phyloP scores from a whole-genome alignment of 1,140 invertebrate species.

The Pseudobourletiella spinata region DNA sequence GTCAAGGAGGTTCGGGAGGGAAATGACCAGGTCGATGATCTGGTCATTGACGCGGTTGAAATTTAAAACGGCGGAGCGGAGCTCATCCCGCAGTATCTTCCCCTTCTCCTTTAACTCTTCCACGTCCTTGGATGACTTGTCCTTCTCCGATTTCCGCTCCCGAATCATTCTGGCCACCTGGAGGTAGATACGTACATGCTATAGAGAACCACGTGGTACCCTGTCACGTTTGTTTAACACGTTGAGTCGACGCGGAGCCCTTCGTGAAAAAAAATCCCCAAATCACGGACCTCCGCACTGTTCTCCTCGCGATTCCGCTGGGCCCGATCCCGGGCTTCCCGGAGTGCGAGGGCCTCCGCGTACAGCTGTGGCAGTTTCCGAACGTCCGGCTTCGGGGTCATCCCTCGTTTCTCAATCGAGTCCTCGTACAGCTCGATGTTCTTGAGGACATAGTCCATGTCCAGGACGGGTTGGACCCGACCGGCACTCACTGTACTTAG shows the following conservation, averaged over 20 bases:
- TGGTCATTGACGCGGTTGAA: constrained; percentile 48
- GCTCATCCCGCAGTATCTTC: constrained; percentile 50
- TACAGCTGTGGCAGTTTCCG: constrained; percentile 6
- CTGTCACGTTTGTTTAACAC: not conserved
- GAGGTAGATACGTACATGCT: too few species aligned
- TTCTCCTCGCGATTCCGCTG: constrained; percentile 11
- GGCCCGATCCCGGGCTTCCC: not conserved
- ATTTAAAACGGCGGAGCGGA: not conserved
- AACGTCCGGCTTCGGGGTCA: not conserved
- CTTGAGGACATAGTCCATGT: constrained; percentile 18
- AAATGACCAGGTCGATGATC: constrained; percentile 53
- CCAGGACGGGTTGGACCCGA: constrained; percentile 25
- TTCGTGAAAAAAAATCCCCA: too few species aligned
- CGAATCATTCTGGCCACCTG: constrained; percentile 24
- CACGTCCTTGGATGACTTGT: constrained; percentile 37
- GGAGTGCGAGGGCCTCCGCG: constrained; percentile 4
- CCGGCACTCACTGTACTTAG: constrained; percentile 4
- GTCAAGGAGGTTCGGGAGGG: constrained; percentile 57
- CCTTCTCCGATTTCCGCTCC: constrained; percentile 39
- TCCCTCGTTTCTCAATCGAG: constrained; percentile 15
- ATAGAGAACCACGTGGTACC: constrained; percentile 20
- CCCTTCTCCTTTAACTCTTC: constrained; percentile 45
- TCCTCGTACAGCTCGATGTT: constrained; percentile 6
- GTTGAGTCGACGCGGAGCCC: not conserved
- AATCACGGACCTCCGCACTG: constrained; percentile 1